A percentile compares a stretch with the other conserved stretches of the same genome.
Evolutionary conservation across 30 jellyfish, hydroid and myxozoan genomes (phyloP).

Genomic region (Hydractinia symbiolongicarpus): DNA sequence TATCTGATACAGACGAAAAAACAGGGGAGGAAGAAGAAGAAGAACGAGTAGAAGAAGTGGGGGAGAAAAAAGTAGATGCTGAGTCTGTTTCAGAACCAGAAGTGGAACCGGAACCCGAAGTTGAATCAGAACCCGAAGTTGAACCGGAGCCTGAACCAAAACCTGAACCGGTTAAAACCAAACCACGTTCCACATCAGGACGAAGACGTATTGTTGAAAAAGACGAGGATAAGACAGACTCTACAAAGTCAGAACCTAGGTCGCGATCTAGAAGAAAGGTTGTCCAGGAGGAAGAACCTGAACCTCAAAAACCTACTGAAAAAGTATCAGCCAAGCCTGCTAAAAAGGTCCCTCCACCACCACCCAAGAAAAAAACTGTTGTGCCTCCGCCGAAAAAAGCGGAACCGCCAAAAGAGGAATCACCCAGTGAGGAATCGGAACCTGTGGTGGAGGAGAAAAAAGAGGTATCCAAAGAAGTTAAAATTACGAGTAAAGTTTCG

Average conservation of each 20-base stretch:
- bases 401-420: slow-evolving; percentile 15
- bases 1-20: not conserved
- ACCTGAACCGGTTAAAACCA: slow-evolving; percentile 10
- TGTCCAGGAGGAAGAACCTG: slow-evolving; percentile 29
- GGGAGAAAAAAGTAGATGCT: slow-evolving; percentile 7
- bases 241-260: slow-evolving; percentile 42
- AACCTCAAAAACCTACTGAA: slow-evolving; percentile 5
- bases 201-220: slow-evolving; percentile 25
- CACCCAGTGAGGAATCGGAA: slow-evolving; percentile 30
- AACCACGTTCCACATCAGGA: slow-evolving; percentile 10
- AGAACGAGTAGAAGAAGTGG: slow-evolving; percentile 3
- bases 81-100: slow-evolving; percentile 21
- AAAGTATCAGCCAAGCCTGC: slow-evolving; percentile 1
- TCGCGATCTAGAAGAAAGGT: not conserved
- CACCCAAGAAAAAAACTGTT: slow-evolving; percentile 19
- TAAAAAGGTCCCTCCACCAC: slow-evolving; percentile 22
- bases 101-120: slow-evolving; percentile 8
- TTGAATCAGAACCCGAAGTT: slow-evolving; percentile 21
- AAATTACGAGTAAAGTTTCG: slow-evolving; percentile 10
- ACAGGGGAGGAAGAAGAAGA: slow-evolving; percentile 23
- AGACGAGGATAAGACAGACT: slow-evolving; percentile 22
- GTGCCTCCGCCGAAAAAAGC: slow-evolving; percentile 20
- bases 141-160: slow-evolving; percentile 34
- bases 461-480: slow-evolving; percentile 15
- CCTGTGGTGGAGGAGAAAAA: slow-evolving; percentile 21